These are phyloP conservation scores for Callocephalon fimbriatum DNA, from an alignment of 2,113 vertebrate species.

Conservation along the genomic window DNA sequence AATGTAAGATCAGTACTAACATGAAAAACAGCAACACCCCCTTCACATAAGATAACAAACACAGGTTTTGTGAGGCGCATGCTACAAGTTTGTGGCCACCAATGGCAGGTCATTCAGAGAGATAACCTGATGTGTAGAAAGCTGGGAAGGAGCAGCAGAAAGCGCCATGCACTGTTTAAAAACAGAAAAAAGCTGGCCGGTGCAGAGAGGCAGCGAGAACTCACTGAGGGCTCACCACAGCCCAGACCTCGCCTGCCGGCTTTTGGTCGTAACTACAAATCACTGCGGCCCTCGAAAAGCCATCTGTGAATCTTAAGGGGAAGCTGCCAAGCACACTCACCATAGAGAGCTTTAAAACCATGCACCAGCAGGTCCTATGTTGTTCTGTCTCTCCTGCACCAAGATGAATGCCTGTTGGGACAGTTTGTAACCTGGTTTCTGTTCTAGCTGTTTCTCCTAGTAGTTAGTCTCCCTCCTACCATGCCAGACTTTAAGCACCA, in stretches of 20 bases:
- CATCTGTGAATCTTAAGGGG: not conserved
- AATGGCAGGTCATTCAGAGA: not conserved
- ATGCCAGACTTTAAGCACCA: not conserved
- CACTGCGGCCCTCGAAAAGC: not conserved
- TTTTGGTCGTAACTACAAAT: not conserved
- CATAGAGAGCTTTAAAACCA: not conserved
- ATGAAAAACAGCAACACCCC: not conserved
- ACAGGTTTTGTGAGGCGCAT: not conserved
- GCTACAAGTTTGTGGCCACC: not conserved
- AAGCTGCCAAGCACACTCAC: not conserved
- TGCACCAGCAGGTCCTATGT: not conserved
- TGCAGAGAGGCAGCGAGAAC: not conserved
- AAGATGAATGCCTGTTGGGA: not conserved
- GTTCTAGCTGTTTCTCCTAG: not conserved
- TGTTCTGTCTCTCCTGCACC: not conserved
- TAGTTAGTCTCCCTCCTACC: not conserved
- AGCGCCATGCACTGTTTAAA: accelerated
- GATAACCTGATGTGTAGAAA: not conserved
- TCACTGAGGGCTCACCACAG: not conserved
- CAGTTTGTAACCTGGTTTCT: not conserved
- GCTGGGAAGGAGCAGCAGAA: not conserved
- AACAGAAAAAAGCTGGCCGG: not conserved
- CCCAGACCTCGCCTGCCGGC: not conserved
- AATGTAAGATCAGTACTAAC: not conserved
- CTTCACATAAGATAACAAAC: not conserved